phyloP scores from a whole-genome alignment of 2,113 vertebrate genomes.

The Heterocephalus glaber region DNA sequence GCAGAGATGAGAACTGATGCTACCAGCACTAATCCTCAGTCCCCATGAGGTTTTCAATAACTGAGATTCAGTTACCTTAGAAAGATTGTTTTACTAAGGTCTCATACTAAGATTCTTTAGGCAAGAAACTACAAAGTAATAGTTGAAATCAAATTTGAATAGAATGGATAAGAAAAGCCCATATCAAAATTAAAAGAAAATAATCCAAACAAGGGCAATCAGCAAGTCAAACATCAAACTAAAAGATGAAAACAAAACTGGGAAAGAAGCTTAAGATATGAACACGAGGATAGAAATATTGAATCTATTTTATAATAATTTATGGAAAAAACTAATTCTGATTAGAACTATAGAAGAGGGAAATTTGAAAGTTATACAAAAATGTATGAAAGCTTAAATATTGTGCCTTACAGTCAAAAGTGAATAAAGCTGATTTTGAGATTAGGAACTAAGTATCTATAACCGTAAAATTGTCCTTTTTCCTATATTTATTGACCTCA shows the following conservation, averaged over 20 bases:
- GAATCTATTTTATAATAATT: background rate
- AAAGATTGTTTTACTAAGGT: background rate
- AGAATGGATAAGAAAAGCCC: background rate
- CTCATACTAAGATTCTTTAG: background rate
- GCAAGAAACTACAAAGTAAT: background rate
- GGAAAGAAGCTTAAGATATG: background rate
- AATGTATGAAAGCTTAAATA: background rate
- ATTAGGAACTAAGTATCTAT: background rate
- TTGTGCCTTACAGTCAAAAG: background rate
- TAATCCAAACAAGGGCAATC: background rate
- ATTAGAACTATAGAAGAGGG: background rate
- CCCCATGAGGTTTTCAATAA: background rate
- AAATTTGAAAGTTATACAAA: background rate
- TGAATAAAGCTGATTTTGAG: background rate
- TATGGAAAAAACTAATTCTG: background rate
- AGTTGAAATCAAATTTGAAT: background rate
- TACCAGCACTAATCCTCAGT: background rate
- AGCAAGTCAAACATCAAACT: background rate
- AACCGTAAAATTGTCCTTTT: background rate
- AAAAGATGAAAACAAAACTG: background rate
- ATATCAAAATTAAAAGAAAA: background rate
- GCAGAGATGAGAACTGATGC: constrained; percentile 1
- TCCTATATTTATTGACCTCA: background rate
- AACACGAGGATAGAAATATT: background rate
- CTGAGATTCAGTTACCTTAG: background rate